phyloP scores from a whole-genome alignment of 2,888 invertebrate species.

The Schrankia costaestrigalis region DNA sequence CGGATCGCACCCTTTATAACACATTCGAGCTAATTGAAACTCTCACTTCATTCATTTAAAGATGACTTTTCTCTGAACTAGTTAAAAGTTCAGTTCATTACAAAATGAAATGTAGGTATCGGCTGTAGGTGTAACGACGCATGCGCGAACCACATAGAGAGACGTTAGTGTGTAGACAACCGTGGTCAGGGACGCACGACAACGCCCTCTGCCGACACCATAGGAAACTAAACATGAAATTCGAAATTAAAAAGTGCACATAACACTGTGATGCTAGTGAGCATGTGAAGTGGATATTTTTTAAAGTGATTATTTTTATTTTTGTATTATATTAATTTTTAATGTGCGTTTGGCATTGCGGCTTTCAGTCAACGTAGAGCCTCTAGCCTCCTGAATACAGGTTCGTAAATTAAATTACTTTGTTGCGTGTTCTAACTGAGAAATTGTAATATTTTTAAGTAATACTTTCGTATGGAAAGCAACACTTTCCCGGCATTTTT shows the following conservation, averaged over 20 bases:
- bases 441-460: slow-evolving; percentile 41
- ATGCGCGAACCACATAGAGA: slow-evolving; percentile 48
- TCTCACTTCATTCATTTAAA: slow-evolving; percentile 16
- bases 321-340: slow-evolving; percentile 44
- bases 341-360: slow-evolving; percentile 42
- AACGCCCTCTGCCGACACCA: slow-evolving; percentile 42
- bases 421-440: slow-evolving; percentile 54
- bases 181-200: slow-evolving; percentile 49
- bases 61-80: slow-evolving; percentile 20
- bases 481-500: slow-evolving; percentile 20
- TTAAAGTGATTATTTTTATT: too few species aligned
- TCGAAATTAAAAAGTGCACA: slow-evolving; percentile 56
- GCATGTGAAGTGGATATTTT: slow-evolving; percentile 26
- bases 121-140: slow-evolving; percentile 45
- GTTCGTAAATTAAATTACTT: slow-evolving; percentile 65
- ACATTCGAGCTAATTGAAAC: slow-evolving; percentile 19
- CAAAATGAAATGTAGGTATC: slow-evolving; percentile 60
- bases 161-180: slow-evolving; percentile 53
- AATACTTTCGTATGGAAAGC: slow-evolving; percentile 18
- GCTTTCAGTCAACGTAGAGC: slow-evolving; percentile 24
- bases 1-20: slow-evolving; percentile 43
- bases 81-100: slow-evolving; percentile 54
- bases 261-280: slow-evolving; percentile 20
- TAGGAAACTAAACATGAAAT: slow-evolving; percentile 52
- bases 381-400: slow-evolving; percentile 41